Base-by-base conservation (phyloP, 2,113 vertebrate genomes). In the Mirounga angustirostris region DNA sequence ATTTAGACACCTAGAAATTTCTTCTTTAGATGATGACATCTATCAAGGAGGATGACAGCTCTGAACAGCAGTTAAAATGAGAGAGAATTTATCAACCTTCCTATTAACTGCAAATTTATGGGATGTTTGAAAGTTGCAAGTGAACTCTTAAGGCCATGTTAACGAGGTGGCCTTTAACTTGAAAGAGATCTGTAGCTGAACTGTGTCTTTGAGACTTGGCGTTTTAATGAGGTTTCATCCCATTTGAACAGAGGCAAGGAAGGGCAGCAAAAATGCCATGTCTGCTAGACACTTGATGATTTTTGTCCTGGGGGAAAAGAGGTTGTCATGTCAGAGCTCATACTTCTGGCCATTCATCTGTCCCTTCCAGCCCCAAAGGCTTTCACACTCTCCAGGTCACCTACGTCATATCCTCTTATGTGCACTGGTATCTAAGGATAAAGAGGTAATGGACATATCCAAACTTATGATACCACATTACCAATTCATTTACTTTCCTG, bases 71-170 rank as follows among this genome's bases (percentile, higher is more conserved):
- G 91, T 97, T 91, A 95, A 84, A 97, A 50, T 46, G 67, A 96
- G 96, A 94, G 97, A 59, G 54, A 94, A 95, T 97, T 97, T 95
- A 93, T 97, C 92, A 98, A 94, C 94, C 81, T 91, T 92, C 90
- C 65, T 73, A 69, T 98, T 96, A 86, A 81, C 71, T 95, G 74
- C 52, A 98, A 97, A 97, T 69, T 83, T 74, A 95, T 84, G 54
- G 65, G 52, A 91, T 98, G 78, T 89, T 96, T 96, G 96, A 98
- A 97, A 96, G 97, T 91, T 97, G 82, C 89, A 74, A 97, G 56
- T 13, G 46, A 94, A 97, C 93, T 95, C 91, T 97, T 95, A 89
- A 88, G 90, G 65, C 93, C 84, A 40, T 43, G 36, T 89, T 98
- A 78, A 82, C 8, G 4, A 73, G 59, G 8, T 89, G 98, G 95